Evolutionary conservation across 1,140 invertebrate species (phyloP), one percentile per base, ranked within the genome.

Genomic region (Drosophila ercepeae): DNA sequence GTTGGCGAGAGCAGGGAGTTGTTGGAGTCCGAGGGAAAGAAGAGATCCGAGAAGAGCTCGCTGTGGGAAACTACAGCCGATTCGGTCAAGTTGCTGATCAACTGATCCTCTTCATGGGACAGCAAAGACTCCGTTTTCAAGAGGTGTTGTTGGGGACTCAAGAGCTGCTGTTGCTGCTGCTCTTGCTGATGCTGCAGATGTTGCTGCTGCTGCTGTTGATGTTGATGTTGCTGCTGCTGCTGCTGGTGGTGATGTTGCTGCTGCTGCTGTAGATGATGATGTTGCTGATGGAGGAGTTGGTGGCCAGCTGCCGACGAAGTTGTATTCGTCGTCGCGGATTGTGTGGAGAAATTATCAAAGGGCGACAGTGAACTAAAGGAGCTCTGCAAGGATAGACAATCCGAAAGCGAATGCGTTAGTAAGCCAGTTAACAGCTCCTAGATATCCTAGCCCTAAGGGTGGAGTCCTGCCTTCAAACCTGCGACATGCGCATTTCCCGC

Each of bases 311-410:
- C 27, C 48, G 78, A 54, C 58, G 78, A 69, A 45, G 73, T 41
- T 34, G 84, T 60, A 36, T 75, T 75, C 82, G 84, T 73, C 60
- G 76, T 52, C 50, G 72, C 76, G 69, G 64, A 58, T 89, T 89
- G 82, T 65, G 89, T 77, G 75, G 90, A 83, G 57, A 89, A 90
- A 59, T 84, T 89, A 72, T 91, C 90, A 53, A 91, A 91, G 67
- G 90, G 78, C 89, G 90, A 82, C 61, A 91, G 69, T 69, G 89
- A 91, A 90, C 90, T 89, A 73, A 91, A 91, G 65, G 90, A 91
- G 84, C 75, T 91, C 90, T 91, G 89, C 50, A 89, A 91, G 25
- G 67, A 46, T 36, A 75, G 55, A 78, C 61, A 57, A 73, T 72
- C 41, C 14, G 41, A 13, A 14, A 39, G 23, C 48, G 59, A 83